Conservation (phyloP, 2,888 invertebrate species). For the Blomia tropicalis region DNA sequence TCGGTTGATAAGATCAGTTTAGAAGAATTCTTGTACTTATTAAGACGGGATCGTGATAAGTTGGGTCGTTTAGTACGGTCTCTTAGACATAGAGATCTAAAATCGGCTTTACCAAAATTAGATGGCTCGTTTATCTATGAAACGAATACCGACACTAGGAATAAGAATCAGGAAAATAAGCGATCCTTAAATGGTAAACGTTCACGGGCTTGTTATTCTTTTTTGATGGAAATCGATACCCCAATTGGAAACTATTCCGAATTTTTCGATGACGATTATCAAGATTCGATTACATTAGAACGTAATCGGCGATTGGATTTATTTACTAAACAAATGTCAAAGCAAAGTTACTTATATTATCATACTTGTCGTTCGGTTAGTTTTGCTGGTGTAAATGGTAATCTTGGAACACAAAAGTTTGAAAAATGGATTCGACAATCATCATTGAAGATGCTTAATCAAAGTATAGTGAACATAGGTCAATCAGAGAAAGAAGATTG, state of each 20-base stretch:
- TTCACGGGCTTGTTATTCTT: not conserved
- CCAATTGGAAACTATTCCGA: not conserved
- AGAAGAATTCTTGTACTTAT: slow-evolving; percentile 59
- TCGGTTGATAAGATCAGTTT: slow-evolving; percentile 38
- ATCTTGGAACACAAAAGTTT: not conserved
- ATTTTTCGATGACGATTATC: not conserved
- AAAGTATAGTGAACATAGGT: no score
- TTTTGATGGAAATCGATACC: not conserved
- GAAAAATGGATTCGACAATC: not conserved
- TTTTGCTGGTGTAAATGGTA: not conserved
- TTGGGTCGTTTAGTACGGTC: slow-evolving; percentile 34
- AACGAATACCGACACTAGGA: not conserved
- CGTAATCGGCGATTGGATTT: not conserved
- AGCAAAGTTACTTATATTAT: not conserved
- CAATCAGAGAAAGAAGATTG: no score
- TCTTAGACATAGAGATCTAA: slow-evolving; percentile 35
- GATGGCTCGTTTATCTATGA: not conserved
- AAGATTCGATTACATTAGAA: not conserved
- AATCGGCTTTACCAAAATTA: slow-evolving; percentile 29
- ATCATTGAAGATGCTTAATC: not conserved
- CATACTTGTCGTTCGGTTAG: slow-evolving; percentile 6
- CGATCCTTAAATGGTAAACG: not conserved
- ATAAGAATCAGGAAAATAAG: not conserved
- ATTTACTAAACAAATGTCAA: not conserved
- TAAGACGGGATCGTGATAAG: slow-evolving; percentile 57